A percentile compares a stretch with the other conserved stretches of the same genome.
Evolutionary conservation across 2,113 vertebrate species (phyloP).

Genomic region (Peromyscus maniculatus): DNA sequence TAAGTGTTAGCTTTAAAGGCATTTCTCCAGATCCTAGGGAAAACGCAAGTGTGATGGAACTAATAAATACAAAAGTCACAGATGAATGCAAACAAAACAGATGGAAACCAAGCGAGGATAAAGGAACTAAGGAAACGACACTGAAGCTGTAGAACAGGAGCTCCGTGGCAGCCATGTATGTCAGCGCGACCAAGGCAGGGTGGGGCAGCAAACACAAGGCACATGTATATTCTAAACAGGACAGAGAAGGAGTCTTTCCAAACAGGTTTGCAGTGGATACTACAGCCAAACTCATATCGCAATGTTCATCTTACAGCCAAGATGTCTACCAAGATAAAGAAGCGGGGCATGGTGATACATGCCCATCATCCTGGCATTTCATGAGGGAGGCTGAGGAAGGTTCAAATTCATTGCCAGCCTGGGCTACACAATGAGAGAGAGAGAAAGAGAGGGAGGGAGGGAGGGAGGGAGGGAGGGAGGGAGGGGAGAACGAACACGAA

Average conservation of each 20-base stretch:
- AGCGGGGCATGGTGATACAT: background rate
- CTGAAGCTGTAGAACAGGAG: background rate
- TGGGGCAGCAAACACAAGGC: background rate
- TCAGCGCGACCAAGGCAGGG: constrained; percentile 3
- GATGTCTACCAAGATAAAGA: background rate
- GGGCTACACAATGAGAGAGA: background rate
- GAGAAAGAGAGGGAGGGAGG: too few species aligned
- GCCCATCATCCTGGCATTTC: too few species aligned
- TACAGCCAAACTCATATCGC: background rate
- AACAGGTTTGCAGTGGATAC: constrained; percentile 43
- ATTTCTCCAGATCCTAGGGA: constrained; percentile 12
- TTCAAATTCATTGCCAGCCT: background rate
- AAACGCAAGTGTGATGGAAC: constrained; percentile 4
- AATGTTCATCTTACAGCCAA: constrained; percentile 42
- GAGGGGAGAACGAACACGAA: too few species aligned
- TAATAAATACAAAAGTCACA: background rate
- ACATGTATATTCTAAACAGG: background rate
- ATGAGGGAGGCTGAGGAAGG: background rate
- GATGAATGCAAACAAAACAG: constrained; percentile 27
- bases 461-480: too few species aligned
- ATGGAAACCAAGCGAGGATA: background rate
- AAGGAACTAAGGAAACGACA: constrained; percentile 9
- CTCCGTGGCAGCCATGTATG: background rate
- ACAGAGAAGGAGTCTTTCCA: constrained; percentile 26
- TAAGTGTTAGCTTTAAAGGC: constrained; percentile 19